Evolutionary conservation across 2,888 invertebrate species (phyloP).

Genomic region (Oxytorus armatus): DNA sequence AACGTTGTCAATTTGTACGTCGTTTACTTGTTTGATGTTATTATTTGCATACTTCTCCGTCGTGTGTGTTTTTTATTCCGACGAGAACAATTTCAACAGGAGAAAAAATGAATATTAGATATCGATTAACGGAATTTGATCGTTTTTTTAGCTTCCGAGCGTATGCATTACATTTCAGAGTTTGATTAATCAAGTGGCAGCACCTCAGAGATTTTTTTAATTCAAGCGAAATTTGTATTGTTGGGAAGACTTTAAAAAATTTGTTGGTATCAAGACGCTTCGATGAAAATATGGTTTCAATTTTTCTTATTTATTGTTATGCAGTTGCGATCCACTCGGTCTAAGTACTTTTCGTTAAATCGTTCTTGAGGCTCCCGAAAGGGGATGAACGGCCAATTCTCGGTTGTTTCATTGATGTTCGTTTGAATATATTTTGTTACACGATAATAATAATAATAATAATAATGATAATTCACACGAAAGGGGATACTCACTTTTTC

Average conservation of each 20-base stretch:
- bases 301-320: not conserved
- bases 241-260: no score
- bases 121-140: no score
- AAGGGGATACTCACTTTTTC: conserved; percentile 93
- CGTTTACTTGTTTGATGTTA: no score
- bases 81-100: no score
- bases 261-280: not conserved
- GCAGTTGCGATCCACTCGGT: conserved; percentile 74
- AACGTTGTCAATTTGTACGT: no score
- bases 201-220: not conserved
- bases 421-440: conserved; percentile 48
- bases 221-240: not conserved
- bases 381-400: conserved; percentile 59
- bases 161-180: no score
- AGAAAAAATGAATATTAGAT: no score
- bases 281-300: not conserved
- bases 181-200: not conserved
- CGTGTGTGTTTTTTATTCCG: no score
- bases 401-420: conserved; percentile 25
- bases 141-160: no score
- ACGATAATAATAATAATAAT: conserved; percentile 22
- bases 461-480: conserved; percentile 50
- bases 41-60: no score
- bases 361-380: conserved; percentile 61
- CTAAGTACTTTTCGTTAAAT: conserved; percentile 66